phyloP scores from a whole-genome alignment of 2,113 vertebrate genomes.

The Dromiciops gliroides region DNA sequence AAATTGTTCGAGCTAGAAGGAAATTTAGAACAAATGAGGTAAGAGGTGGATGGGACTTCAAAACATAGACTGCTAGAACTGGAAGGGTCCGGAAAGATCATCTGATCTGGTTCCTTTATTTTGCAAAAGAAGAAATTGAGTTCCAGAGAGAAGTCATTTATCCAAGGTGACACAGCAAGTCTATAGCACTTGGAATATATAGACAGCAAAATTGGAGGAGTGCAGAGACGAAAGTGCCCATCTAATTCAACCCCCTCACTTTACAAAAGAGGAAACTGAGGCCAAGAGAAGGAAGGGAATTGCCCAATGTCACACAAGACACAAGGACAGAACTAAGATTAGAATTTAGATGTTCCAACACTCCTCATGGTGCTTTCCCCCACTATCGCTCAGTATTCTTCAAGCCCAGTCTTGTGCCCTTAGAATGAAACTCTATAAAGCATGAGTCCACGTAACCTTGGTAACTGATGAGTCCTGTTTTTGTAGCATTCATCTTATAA shows the following conservation, averaged over 20 bases:
- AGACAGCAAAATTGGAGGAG: not conserved
- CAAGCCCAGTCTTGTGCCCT: not conserved
- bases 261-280: slow-evolving; percentile 16
- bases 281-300: not conserved
- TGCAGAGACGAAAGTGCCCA: not conserved
- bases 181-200: not conserved
- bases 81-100: not conserved
- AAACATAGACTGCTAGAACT: not conserved
- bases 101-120: not conserved
- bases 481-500: slow-evolving; percentile 12
- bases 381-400: not conserved
- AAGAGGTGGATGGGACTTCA: not conserved
- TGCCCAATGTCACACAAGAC: not conserved
- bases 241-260: not conserved
- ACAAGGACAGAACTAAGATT: not conserved
- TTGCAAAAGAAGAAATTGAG: not conserved
- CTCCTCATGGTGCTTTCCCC: not conserved
- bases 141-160: not conserved
- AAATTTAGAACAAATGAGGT: not conserved
- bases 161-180: not conserved
- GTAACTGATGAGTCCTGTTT: not conserved
- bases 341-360: not conserved
- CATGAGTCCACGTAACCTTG: not conserved
- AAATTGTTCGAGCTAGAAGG: not conserved
- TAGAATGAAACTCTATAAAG: not conserved